Conservation (phyloP, 1,140 invertebrate genomes). For the Aphidius gifuensis region DNA sequence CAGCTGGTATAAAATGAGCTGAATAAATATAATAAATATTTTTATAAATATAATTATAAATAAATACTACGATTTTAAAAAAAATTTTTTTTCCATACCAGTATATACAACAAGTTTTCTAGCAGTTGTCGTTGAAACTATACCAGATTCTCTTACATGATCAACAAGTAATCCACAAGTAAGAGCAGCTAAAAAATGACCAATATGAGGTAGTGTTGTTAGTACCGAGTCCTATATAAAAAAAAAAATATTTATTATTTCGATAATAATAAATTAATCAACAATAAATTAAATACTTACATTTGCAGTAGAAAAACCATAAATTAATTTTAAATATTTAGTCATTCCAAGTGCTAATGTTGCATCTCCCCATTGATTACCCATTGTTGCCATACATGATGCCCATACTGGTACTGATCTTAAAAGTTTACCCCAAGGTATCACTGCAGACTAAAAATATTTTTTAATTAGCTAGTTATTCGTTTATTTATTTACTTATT, state of each 20-base stretch:
- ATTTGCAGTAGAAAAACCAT: conserved; percentile 60
- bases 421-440: conserved; percentile 59
- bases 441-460: conserved; percentile 43
- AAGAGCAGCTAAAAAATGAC: conserved; percentile 60
- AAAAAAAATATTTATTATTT: conserved; percentile 16
- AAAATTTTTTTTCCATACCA: conserved; percentile 37
- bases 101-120: conserved; percentile 62
- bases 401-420: conserved; percentile 61
- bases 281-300: conserved; percentile 40
- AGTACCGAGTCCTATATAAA: conserved; percentile 56
- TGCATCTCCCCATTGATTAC: conserved; percentile 62
- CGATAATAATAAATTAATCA: not conserved
- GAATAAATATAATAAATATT: conserved; percentile 10
- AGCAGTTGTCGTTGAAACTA: conserved; percentile 60
- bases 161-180: conserved; percentile 60
- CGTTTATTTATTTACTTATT: not conserved
- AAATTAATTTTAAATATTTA: conserved; percentile 61
- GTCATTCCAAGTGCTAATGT: conserved; percentile 60
- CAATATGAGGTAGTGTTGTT: conserved; percentile 59
- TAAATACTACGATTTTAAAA: conserved; percentile 3
- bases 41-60: not conserved
- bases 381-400: conserved; percentile 60
- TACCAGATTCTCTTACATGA: conserved; percentile 56
- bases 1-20: conserved; percentile 62
- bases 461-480: not conserved